These are phyloP conservation scores for Zaprionus nigranus DNA, from an alignment of 1,140 invertebrate species.

Conservation along the genomic window DNA sequence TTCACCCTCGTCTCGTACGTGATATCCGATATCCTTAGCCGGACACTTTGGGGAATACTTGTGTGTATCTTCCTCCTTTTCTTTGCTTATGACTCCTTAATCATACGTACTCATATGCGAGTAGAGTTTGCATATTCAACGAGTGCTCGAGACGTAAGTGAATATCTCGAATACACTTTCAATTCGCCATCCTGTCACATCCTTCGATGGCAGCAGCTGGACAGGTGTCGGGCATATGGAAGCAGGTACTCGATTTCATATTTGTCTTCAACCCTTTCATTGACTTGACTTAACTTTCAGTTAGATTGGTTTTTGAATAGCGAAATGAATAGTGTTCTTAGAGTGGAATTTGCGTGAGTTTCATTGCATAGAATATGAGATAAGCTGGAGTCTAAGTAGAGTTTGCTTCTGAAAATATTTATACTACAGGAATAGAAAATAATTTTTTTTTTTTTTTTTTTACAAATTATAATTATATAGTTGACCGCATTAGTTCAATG, in stretches of 20 bases:
- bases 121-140: constrained; percentile 44
- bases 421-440: too few species aligned
- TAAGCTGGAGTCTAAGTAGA: too few species aligned
- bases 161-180: constrained; percentile 37
- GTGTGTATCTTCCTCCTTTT: not conserved
- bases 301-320: constrained; percentile 2
- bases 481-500: too few species aligned
- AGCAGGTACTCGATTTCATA: constrained; percentile 1
- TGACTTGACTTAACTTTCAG: constrained; percentile 17
- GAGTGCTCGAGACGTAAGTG: constrained; percentile 25
- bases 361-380: not conserved
- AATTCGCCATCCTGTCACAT: constrained; percentile 36
- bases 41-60: constrained; percentile 72
- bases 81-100: constrained; percentile 57
- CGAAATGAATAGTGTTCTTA: not conserved
- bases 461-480: too few species aligned
- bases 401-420: too few species aligned
- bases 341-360: too few species aligned
- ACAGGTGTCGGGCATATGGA: constrained; percentile 9
- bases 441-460: too few species aligned
- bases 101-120: constrained; percentile 48
- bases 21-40: constrained; percentile 64
- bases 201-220: constrained; percentile 23
- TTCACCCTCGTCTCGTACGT: constrained; percentile 78
- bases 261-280: constrained; percentile 15